These are phyloP conservation scores for Clarias batrachus DNA, from an alignment of 2,113 vertebrate genomes.

Conservation along the genomic window DNA sequence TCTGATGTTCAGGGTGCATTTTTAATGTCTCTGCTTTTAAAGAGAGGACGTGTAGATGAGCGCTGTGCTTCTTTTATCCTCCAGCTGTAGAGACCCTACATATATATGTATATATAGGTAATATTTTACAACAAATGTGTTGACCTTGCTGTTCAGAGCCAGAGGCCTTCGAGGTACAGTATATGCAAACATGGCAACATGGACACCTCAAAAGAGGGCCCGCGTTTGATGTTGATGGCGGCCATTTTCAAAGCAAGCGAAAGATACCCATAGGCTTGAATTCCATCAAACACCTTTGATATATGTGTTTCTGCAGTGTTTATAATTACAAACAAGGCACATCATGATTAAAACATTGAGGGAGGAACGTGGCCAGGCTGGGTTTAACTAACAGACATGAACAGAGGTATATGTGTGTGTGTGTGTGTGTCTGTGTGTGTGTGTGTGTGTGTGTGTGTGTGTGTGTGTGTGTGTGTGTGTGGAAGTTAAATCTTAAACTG, in stretches of 20 bases:
- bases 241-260: slow-evolving; percentile 70
- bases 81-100: slow-evolving; percentile 58
- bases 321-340: slow-evolving; percentile 77
- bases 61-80: slow-evolving; percentile 45
- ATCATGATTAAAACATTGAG: slow-evolving; percentile 78
- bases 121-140: slow-evolving; percentile 62
- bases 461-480: not conserved
- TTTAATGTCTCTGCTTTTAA: slow-evolving; percentile 56
- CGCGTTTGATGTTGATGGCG: slow-evolving; percentile 71
- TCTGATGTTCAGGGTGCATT: slow-evolving; percentile 62
- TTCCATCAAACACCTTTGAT: slow-evolving; percentile 74
- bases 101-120: not conserved
- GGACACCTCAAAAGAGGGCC: slow-evolving; percentile 65
- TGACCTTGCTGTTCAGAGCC: slow-evolving; percentile 72
- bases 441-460: not conserved
- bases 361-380: slow-evolving; percentile 58
- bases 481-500: too few relatives aligned
- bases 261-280: slow-evolving; percentile 77
- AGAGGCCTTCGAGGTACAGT: slow-evolving; percentile 75
- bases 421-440: slow-evolving; percentile 10
- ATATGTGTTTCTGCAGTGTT: slow-evolving; percentile 69
- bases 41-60: slow-evolving; percentile 45
- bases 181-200: slow-evolving; percentile 67
- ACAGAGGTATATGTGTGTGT: slow-evolving; percentile 43
- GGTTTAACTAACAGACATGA: slow-evolving; percentile 51